Evolutionary conservation across 2,113 vertebrate species (phyloP).

Genomic region (Mystacornis crossleyi): DNA sequence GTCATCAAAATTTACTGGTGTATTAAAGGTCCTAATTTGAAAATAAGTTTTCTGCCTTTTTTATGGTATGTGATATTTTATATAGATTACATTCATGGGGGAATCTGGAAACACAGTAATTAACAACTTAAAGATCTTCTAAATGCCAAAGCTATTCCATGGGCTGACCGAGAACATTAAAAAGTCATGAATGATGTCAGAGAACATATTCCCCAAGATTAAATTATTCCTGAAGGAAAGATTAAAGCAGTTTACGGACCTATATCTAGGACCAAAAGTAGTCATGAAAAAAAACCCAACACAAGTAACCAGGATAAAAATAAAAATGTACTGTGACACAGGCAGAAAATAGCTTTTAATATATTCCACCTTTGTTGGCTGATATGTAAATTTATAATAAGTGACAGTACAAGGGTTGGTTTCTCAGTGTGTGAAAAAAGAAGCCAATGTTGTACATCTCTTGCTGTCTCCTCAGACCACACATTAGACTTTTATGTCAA

Average conservation of each 20-base stretch:
- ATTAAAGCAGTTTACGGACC: background rate
- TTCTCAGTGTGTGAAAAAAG: background rate
- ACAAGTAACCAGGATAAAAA: background rate
- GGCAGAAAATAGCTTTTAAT: background rate
- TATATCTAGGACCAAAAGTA: background rate
- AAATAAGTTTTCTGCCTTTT: slow-evolving; percentile 14
- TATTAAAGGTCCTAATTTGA: slow-evolving; percentile 1
- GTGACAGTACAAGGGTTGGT: background rate
- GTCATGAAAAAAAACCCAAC: background rate
- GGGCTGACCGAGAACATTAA: slow-evolving; percentile 3
- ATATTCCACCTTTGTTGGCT: background rate
- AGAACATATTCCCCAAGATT: background rate
- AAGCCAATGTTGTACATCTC: background rate
- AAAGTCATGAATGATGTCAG: background rate
- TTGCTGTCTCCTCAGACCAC: background rate
- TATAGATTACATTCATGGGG: background rate
- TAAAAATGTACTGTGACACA: background rate
- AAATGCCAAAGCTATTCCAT: slow-evolving; percentile 41
- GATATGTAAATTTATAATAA: background rate
- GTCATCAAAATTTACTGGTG: slow-evolving; percentile 33
- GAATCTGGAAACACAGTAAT: slow-evolving; percentile 24
- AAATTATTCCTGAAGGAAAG: slow-evolving; percentile 34
- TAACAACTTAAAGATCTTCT: background rate
- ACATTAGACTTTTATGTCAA: background rate
- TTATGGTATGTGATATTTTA: background rate